Evolutionary conservation across 2,888 invertebrate genomes (phyloP), one percentile per base, ranked within the genome.

Genomic region (Drosophila borborema): DNA sequence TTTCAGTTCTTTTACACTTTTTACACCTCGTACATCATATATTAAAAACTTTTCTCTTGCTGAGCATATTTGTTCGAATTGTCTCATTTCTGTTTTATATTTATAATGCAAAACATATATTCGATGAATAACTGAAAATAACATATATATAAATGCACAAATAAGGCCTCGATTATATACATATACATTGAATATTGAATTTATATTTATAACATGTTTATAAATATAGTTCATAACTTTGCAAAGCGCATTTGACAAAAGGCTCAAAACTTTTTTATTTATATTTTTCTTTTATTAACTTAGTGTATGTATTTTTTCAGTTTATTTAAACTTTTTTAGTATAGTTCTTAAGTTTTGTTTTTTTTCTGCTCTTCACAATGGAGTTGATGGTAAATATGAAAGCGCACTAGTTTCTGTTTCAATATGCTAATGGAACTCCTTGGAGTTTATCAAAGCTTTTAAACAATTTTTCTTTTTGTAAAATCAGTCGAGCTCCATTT

Each of bases 71-170:
- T 40, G 41, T 65, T 53, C 41, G 54, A 59, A 63, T 45, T 69
- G 56, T 72, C 41, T 55, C 55, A 65, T 71, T 56, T 64, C 31
- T 59, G 56, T 72, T 45, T 45, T 55, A 59, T 41, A 59, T 43
- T 16, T 36, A 36, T 71, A 23, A 56, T 54, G 49, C 46, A 41
- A 63, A 64, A 40, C 58, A 18, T n/a, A 51, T 49, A 49, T 23
- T 28, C 28, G 28, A 28, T 14, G 9, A 53, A 45, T 38, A 40
- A 20, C 53, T 16, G 38, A 31, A 41, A 31, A 69, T 54, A 56
- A 48, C 20, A 53, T 53, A 41, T 61, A 80, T 77, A 82, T 86
- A 90, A 90, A 79, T 86, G 86, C 86, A 90, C 88, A 86, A 85
- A 77, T 75, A 18, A 71, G 70, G 49, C 38, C 36, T 45, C 31